These are phyloP conservation scores for Iguana delicatissima DNA, from an alignment of 2,797 vertebrate genomes.

Conservation along the genomic window DNA sequence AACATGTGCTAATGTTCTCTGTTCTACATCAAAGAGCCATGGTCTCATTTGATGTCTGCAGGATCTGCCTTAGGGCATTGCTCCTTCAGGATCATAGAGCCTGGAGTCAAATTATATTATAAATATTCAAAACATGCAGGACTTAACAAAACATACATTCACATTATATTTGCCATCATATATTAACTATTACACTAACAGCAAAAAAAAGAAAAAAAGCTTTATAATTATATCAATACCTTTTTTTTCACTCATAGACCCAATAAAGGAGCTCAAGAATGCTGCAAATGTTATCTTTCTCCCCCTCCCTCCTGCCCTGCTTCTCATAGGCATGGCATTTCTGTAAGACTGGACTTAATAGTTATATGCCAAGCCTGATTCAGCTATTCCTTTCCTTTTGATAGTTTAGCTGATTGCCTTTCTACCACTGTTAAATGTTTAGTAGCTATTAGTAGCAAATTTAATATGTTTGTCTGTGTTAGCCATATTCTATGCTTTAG, in stretches of 20 bases:
- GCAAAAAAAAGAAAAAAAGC: background rate
- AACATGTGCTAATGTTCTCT: conserved; percentile 39
- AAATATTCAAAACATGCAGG: background rate
- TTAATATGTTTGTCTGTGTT: background rate
- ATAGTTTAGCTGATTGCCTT: background rate
- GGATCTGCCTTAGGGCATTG: background rate
- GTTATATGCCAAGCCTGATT: background rate
- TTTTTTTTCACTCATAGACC: background rate
- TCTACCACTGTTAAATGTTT: background rate
- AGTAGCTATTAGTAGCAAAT: background rate
- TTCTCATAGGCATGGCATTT: background rate
- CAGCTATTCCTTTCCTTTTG: background rate
- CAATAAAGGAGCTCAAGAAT: background rate
- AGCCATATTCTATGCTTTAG: background rate
- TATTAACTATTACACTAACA: background rate
- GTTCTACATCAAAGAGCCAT: conserved; percentile 20
- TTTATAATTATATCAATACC: background rate
- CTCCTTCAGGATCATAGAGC: background rate
- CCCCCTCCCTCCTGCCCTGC: too few species aligned
- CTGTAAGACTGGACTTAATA: background rate
- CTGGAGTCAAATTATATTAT: background rate
- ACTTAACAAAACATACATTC: background rate
- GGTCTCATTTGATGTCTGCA: background rate
- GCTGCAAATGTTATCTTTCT: background rate
- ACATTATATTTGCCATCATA: background rate